A percentile compares a stretch with the other conserved stretches of the same genome.
Conservation (phyloP, 2,113 vertebrate species). For the Tonatia bakeri region DNA sequence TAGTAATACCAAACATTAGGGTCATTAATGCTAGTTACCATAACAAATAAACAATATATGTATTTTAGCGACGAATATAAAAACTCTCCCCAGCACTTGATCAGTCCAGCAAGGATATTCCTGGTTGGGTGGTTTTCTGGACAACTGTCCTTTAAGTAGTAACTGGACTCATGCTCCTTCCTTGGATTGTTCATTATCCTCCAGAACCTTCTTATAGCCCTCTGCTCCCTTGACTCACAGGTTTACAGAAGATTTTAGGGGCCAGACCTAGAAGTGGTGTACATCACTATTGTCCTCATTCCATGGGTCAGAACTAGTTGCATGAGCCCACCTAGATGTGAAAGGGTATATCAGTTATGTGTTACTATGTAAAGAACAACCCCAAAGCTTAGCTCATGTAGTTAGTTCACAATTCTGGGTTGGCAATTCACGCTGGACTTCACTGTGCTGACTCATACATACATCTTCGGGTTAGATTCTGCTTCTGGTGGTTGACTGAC, state of each 20-base stretch:
- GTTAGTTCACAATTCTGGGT: background rate
- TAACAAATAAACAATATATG: background rate
- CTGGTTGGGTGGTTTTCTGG: background rate
- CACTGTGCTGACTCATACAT: background rate
- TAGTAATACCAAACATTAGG: background rate
- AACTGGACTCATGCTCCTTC: background rate
- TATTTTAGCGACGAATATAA: background rate
- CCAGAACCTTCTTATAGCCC: background rate
- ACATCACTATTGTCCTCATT: background rate
- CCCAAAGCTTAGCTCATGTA: background rate
- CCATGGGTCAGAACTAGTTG: background rate
- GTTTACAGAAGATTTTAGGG: background rate
- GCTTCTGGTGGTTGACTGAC: background rate
- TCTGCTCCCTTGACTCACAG: background rate
- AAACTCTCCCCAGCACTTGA: background rate
- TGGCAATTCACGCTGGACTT: background rate
- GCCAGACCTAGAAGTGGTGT: background rate
- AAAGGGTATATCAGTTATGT: background rate
- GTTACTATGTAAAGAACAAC: background rate
- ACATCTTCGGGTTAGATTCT: background rate
- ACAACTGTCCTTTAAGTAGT: background rate
- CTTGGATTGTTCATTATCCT: rapidly evolving
- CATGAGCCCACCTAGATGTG: background rate
- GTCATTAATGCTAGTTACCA: background rate
- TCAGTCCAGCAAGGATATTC: background rate